Evolutionary conservation across 2,888 invertebrate genomes (phyloP).

Genomic region (Nudaria mundana): DNA sequence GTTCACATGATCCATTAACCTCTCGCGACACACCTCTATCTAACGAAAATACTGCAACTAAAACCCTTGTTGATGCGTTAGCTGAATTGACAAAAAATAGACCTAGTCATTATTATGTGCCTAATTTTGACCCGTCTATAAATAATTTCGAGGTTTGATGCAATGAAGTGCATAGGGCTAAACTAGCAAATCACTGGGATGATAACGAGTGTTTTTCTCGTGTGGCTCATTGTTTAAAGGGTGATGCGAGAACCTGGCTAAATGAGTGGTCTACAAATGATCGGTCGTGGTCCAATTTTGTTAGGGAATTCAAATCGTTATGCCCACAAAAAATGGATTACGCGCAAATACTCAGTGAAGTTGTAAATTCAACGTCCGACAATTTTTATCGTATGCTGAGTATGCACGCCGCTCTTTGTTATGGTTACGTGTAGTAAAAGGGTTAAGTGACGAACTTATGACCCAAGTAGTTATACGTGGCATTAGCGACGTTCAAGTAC

Average conservation of each 20-base stretch:
- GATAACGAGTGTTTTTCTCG: neutral
- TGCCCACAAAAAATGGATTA: neutral
- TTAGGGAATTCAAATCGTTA: neutral
- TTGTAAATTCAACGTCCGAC: too few relatives aligned
- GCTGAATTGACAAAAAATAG: too few relatives aligned
- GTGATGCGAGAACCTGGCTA: neutral
- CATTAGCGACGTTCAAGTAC: conserved; percentile 4
- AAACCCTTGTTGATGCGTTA: too few relatives aligned
- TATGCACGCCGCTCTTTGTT: neutral
- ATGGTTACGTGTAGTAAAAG: neutral
- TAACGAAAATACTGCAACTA: too few relatives aligned
- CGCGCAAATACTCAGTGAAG: neutral
- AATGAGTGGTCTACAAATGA: neutral
- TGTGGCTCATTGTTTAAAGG: neutral
- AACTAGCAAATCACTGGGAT: too few relatives aligned
- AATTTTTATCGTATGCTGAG: too few relatives aligned
- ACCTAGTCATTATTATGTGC: too few relatives aligned
- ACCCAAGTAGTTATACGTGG: neutral
- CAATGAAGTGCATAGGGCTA: too few relatives aligned
- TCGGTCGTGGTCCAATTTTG: neutral
- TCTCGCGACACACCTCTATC: too few relatives aligned
- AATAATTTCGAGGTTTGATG: too few relatives aligned
- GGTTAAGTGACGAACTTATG: neutral
- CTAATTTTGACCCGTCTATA: too few relatives aligned
- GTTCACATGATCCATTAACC: too few relatives aligned